phyloP scores from a whole-genome alignment of 2,888 invertebrate genomes.

The Steinernema scapterisci region DNA sequence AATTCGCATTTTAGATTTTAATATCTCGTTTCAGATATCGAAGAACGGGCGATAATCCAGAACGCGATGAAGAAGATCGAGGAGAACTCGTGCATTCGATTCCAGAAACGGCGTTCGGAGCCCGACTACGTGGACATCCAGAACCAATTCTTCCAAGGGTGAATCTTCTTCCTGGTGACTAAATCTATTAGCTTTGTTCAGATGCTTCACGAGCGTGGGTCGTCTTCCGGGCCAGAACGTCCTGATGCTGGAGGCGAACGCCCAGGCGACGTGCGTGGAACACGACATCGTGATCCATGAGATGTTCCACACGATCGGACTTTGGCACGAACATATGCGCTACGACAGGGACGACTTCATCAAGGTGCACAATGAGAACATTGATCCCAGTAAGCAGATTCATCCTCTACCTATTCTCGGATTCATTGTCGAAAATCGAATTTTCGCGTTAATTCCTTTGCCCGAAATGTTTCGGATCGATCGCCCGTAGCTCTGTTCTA shows the following conservation, averaged over 20 bases:
- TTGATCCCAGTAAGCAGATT: conserved; percentile 44
- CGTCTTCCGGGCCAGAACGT: conserved; percentile 56
- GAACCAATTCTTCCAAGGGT: conserved; percentile 59
- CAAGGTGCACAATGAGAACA: conserved; percentile 59
- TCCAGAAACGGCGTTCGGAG: conserved; percentile 39
- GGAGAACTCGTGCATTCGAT: conserved; percentile 58
- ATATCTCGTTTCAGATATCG: conserved; percentile 43
- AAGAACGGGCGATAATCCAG: conserved; percentile 50
- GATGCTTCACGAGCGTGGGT: conserved; percentile 63
- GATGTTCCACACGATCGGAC: conserved; percentile 55
- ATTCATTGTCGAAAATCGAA: no score
- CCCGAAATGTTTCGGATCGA: not conserved
- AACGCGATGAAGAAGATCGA: conserved; percentile 55
- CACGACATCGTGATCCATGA: conserved; percentile 58
- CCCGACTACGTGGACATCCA: conserved; percentile 58
- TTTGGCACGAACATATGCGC: conserved; percentile 66
- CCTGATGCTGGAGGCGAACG: conserved; percentile 63
- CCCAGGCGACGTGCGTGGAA: conserved; percentile 51
- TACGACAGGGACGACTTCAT: conserved; percentile 60
- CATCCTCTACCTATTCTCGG: no score
- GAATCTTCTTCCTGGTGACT: not conserved
- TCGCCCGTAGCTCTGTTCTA: not conserved
- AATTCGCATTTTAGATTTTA: no score
- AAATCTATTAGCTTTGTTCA: conserved; percentile 36
- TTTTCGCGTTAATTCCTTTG: no score